phyloP scores from a whole-genome alignment of 1,140 invertebrate species.

The Drosophila trapezifrons region DNA sequence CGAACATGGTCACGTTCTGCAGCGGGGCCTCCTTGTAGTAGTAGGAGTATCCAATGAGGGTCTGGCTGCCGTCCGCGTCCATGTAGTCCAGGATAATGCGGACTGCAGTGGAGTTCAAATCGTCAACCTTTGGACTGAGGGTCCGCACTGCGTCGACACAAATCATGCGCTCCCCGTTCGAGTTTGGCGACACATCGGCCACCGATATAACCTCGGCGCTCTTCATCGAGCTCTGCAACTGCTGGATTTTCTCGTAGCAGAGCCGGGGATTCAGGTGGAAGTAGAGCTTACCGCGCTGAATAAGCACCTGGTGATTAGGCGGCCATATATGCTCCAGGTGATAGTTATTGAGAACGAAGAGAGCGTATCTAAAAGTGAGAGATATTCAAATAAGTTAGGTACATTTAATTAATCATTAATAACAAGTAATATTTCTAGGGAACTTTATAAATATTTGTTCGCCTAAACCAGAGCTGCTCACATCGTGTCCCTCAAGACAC shows the following conservation, averaged over 20 bases:
- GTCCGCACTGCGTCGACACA: slow-evolving; percentile 84
- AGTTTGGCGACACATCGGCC: slow-evolving; percentile 91
- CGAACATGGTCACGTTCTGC: slow-evolving; percentile 90
- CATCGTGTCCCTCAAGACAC: too few species aligned
- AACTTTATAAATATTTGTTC: too few species aligned
- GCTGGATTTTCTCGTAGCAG: slow-evolving; percentile 91
- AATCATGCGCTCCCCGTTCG: slow-evolving; percentile 96
- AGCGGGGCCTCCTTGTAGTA: slow-evolving; percentile 89
- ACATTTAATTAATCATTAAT: not conserved
- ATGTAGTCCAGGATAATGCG: slow-evolving; percentile 88
- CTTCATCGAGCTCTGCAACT: slow-evolving; percentile 61
- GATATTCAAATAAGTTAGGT: not conserved
- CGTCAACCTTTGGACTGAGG: slow-evolving; percentile 50
- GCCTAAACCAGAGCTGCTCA: too few species aligned
- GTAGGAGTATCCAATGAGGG: slow-evolving; percentile 91
- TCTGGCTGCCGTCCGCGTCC: slow-evolving; percentile 86
- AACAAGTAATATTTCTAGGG: too few species aligned
- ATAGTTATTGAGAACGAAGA: slow-evolving; percentile 93
- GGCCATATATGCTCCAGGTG: slow-evolving; percentile 96
- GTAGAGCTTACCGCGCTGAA: slow-evolving; percentile 89
- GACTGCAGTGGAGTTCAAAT: slow-evolving; percentile 84
- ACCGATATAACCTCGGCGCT: slow-evolving; percentile 85
- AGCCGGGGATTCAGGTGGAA: slow-evolving; percentile 98
- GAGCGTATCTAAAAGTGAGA: slow-evolving; percentile 85
- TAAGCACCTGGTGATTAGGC: slow-evolving; percentile 86